These are phyloP conservation scores for Meandrina meandrites DNA, from an alignment of 92 coral and sea anemone genomes.

Conservation along the genomic window DNA sequence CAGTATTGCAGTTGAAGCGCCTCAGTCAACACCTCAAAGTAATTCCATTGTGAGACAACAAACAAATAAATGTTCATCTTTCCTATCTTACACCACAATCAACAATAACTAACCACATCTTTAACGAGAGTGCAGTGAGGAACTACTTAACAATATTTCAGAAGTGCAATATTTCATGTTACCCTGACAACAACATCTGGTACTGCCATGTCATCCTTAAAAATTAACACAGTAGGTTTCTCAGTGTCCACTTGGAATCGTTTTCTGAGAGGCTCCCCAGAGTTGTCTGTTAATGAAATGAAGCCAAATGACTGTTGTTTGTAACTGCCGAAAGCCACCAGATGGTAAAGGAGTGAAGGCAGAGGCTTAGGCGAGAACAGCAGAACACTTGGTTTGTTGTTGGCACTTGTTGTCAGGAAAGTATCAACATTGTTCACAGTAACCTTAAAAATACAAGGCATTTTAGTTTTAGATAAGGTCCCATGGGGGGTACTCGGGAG, in stretches of 20 bases:
- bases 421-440: constrained; percentile 44
- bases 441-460: constrained; percentile 35
- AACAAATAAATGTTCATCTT: too few relatives aligned
- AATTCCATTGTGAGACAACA: too few relatives aligned
- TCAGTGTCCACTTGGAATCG: constrained; percentile 56
- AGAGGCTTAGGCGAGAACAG: constrained; percentile 80
- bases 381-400: constrained; percentile 85
- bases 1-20: too few relatives aligned
- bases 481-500: neutral
- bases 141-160: too few relatives aligned
- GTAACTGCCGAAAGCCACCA: constrained; percentile 81
- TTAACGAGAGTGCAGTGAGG: too few relatives aligned
- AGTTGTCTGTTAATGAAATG: constrained; percentile 59
- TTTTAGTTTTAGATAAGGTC: neutral
- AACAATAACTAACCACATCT: too few relatives aligned
- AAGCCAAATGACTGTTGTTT: constrained; percentile 77
- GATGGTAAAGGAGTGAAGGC: constrained; percentile 76
- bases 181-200: constrained; percentile 89
- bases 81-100: too few relatives aligned
- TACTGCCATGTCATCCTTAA: constrained; percentile 80
- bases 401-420: constrained; percentile 63
- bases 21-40: too few relatives aligned
- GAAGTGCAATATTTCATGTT: neutral
- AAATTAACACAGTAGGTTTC: constrained; percentile 84
- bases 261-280: constrained; percentile 66